Evolutionary conservation across 30 jellyfish, hydroid and myxozoan species (phyloP).

Genomic region (Aurelia sp.): DNA sequence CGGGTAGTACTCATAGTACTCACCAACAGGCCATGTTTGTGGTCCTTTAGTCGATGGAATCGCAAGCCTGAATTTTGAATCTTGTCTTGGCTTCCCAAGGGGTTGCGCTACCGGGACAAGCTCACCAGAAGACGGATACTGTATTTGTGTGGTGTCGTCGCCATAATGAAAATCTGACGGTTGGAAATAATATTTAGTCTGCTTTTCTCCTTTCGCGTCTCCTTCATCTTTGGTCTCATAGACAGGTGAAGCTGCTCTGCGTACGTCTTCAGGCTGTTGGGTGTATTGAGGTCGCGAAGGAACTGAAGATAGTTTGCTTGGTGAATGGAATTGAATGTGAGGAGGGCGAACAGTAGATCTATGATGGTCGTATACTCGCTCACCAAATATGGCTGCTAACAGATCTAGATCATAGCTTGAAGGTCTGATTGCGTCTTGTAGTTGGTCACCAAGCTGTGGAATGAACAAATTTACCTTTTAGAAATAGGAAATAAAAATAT

Average conservation of each 20-base stretch:
- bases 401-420: slow-evolving; percentile 29
- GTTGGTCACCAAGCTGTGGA: slow-evolving; percentile 4
- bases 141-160: neutral
- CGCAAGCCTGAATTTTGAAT: slow-evolving; percentile 58
- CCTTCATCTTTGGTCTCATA: neutral
- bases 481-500: too few species aligned
- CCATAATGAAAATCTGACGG: slow-evolving; percentile 34
- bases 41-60: slow-evolving; percentile 36
- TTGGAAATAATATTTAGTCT: slow-evolving; percentile 56
- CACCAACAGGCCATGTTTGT: too few species aligned
- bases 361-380: slow-evolving; percentile 17
- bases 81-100: slow-evolving; percentile 77
- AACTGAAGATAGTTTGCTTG: slow-evolving; percentile 13
- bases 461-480: too few species aligned
- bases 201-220: neutral
- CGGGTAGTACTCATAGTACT: too few species aligned
- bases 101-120: slow-evolving; percentile 77
- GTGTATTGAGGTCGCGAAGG: neutral
- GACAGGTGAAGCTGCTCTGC: neutral
- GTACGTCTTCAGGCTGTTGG: neutral
- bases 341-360: slow-evolving; percentile 75
- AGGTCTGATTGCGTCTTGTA: neutral
- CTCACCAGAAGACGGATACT: slow-evolving; percentile 66
- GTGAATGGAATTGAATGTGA: slow-evolving; percentile 64
- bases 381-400: slow-evolving; percentile 42